Base-by-base conservation (phyloP, 2,888 invertebrate species). In the Pomacea canaliculata region DNA sequence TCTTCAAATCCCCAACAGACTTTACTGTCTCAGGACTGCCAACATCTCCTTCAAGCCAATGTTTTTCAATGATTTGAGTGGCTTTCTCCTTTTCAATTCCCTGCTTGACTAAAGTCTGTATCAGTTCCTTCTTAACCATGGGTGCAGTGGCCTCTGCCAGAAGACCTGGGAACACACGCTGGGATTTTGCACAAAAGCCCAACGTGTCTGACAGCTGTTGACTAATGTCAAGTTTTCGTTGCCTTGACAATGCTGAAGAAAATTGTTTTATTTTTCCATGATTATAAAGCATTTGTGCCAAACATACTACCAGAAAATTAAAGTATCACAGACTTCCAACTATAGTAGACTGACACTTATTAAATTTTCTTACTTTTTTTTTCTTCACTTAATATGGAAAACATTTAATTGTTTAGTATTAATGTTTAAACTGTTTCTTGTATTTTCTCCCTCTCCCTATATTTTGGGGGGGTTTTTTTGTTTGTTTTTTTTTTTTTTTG, bases 121-220 rank as follows among this genome's bases (percentile, higher is more conserved):
- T 78, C 12, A 88, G 76, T 68, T 85, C 86, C 13, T 78, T 80
- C 70, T 83, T 83, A 46, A 87, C 83, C 27, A 86, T 83, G 27
- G 81, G 79, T 18, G 83, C 82, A 9, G 91, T 91, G 49, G 89
- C 89, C 82, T 92, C 91, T 1, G 92, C 91, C 56, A 92, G 83
- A 13, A 92, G 85, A 0, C 91, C 92, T 4, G 91, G 91, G 27
- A 84, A 82, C 19, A 90, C 86, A 46, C 82, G 83, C 23, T 87
- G 79, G 8, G 83, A 81, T 46, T 85, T 80, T 0, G 88, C 86
- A 79, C 90, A 90, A 80, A 89, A 91, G 37, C 91, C 91, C 48
- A 91, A 84, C 8, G 88, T 85, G 56, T 89, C 85, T 82, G 88
- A 90, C 62, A 91, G 84, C 71, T 91, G 88, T 16, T 87, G 82